Evolutionary conservation across 2,888 invertebrate genomes (phyloP).

Genomic region (Slavum lentiscoides): DNA sequence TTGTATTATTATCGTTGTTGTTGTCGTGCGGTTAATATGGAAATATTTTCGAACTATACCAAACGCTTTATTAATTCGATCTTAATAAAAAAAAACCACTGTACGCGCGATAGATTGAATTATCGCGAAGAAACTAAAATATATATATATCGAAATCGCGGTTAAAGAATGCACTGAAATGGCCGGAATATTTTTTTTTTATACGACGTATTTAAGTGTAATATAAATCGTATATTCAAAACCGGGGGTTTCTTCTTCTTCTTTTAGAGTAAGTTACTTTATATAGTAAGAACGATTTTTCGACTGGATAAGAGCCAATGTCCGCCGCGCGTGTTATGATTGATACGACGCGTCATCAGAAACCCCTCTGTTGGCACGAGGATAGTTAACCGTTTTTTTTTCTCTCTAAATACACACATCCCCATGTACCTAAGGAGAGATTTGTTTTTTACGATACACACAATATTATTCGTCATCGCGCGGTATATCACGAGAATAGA

Average conservation of each 20-base stretch:
- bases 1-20: no score
- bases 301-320: conserved; percentile 46
- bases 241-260: not conserved
- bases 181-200: not conserved
- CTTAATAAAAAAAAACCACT: no score
- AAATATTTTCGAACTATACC: no score
- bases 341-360: conserved; percentile 36
- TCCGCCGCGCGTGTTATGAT: conserved; percentile 48
- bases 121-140: not conserved
- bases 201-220: not conserved
- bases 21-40: no score
- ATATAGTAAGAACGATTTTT: conserved; percentile 15
- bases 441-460: conserved; percentile 45
- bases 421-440: not conserved
- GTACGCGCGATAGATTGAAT: no score
- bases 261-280: not conserved
- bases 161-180: not conserved
- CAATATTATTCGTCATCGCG: conserved; percentile 36
- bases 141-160: not conserved
- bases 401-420: conserved; percentile 19
- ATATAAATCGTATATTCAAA: conserved; percentile 1
- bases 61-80: no score
- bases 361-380: conserved; percentile 45
- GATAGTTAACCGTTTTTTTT: conserved; percentile 24
- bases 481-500: conserved; percentile 47